Conservation (phyloP, 2,797 vertebrate species). For the Cyprinodon diabolis region DNA sequence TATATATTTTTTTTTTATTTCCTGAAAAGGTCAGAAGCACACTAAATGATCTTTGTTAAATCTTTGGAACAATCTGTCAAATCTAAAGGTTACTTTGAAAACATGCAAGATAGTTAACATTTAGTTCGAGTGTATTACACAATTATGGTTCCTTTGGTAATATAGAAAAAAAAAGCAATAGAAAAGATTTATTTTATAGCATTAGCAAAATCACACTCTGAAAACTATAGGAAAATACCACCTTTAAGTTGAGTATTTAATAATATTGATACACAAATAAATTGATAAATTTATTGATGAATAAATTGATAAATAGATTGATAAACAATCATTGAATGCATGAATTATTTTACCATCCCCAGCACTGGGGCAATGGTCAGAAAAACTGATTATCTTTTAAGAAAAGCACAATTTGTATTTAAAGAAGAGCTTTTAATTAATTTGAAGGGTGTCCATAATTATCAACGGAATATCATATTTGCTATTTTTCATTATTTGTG, state of each 20-base stretch:
- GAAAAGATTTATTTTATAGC: not conserved
- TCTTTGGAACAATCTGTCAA: not conserved
- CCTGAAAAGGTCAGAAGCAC: conserved; percentile 11
- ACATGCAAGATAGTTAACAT: not conserved
- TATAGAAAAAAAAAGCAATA: not conserved
- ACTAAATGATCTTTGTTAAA: not conserved
- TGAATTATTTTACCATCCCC: too few relatives aligned
- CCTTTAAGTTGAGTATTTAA: not conserved
- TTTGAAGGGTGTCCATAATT: not conserved
- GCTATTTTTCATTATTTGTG: not conserved
- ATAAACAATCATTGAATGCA: too few relatives aligned
- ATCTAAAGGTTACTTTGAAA: not conserved
- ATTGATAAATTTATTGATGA: not conserved
- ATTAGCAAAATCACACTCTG: not conserved
- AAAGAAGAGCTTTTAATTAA: not conserved
- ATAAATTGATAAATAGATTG: too few relatives aligned
- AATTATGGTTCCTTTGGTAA: not conserved
- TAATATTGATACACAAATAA: not conserved
- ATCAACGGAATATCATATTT: not conserved
- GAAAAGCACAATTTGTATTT: not conserved
- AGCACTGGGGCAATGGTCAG: not conserved
- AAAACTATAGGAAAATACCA: not conserved
- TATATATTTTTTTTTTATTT: not conserved
- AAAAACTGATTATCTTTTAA: not conserved
- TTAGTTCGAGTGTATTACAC: not conserved